A percentile compares a stretch with the other conserved stretches of the same genome.
These are phyloP conservation scores for Ophion obscuratus DNA, from an alignment of 2,888 invertebrate genomes.

Conservation along the genomic window DNA sequence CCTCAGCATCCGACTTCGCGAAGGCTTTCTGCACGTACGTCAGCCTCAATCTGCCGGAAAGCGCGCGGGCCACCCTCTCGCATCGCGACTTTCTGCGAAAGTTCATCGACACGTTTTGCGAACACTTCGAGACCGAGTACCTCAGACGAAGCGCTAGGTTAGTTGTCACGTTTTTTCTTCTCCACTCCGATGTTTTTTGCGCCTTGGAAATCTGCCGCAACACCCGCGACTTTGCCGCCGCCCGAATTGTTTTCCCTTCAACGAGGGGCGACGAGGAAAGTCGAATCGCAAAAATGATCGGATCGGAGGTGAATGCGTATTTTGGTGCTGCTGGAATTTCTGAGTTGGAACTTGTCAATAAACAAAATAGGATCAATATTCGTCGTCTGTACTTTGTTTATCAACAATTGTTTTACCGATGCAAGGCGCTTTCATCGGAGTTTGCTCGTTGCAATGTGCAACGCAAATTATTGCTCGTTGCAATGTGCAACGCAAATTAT, in stretches of 20 bases:
- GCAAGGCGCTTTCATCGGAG: background rate
- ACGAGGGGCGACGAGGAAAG: background rate
- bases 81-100: conserved; percentile 92
- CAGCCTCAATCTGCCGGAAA: conserved; percentile 89
- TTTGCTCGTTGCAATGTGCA: too few species aligned
- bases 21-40: conserved; percentile 93
- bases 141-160: conserved; percentile 85
- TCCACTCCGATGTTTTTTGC: background rate
- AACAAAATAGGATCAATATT: background rate
- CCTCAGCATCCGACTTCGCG: conserved; percentile 94
- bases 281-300: background rate
- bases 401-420: background rate
- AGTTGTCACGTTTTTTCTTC: conserved; percentile 42
- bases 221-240: background rate
- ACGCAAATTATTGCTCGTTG: too few species aligned
- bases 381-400: background rate
- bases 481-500: too few species aligned
- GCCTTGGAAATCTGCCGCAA: background rate
- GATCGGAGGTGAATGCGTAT: background rate
- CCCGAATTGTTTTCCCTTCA: background rate
- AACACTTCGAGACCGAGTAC: conserved; percentile 93
- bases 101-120: conserved; percentile 93
- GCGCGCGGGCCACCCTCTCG: conserved; percentile 88
- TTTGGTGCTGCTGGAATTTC: background rate
- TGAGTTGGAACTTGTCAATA: background rate